Evolutionary conservation across 2,888 invertebrate genomes (phyloP), one percentile per base, ranked within the genome.

Genomic region (Nephrocerus scutellatus): DNA sequence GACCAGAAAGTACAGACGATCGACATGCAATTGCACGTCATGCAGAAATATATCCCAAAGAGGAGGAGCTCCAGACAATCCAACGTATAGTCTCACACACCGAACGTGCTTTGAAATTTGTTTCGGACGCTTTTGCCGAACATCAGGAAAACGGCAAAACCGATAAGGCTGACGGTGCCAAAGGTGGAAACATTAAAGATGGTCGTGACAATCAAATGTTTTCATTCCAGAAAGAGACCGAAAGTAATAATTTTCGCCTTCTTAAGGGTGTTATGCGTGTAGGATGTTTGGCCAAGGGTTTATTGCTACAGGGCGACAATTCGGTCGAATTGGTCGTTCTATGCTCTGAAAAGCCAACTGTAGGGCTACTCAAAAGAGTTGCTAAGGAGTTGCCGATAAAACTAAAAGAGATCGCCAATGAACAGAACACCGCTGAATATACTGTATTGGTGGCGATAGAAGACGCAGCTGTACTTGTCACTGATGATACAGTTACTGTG

Each of bases 191-290:
- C 49, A 53, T 61, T 36, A 53, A 62, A 50, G 87, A 87, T 50
- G 87, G 86, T 54, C 74, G 90, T 23, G 86, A 87, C 64, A 86
- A 84, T 60, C 82, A 82, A 60, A 69, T 83, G 81, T 82, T 82
- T 54, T 80, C 80, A 38, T 81, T 81, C 68, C 79, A 80, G 66
- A 75, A 75, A 48, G 76, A 82, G 54, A 79, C 77, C 51, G 76
- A 77, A 48, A 59, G 56, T 35, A 73, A 74, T 36, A 71, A 74
- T 26, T 71, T 75, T 51, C 79, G 95, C 44, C 80, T 88, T 51
- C 73, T 97, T 30, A 90, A 93, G 67, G 96, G 96, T 43, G 95
- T 96, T 19, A 93, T 96, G 92, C 81, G 96, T 47, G 93, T 96
- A 30, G 95, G 95, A 36, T 83, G 87, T 60, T 71, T 92, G 36